Percentiles rank a stretch among this genome's conserved stretches.
Evolutionary conservation across 1,140 invertebrate species (phyloP).

Genomic region (Apocrypta bakeri): DNA sequence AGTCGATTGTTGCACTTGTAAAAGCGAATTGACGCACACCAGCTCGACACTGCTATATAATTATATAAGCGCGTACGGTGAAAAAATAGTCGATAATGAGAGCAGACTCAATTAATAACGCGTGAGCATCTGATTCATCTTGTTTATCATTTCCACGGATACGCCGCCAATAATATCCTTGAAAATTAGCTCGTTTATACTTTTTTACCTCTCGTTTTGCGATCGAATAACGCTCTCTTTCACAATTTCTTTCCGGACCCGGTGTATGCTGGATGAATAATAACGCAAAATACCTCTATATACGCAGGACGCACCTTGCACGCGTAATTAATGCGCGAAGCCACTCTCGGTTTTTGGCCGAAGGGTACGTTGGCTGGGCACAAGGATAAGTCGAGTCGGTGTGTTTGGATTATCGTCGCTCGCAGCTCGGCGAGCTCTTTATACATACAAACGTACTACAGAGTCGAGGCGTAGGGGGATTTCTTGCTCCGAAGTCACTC

Average conservation of each 20-base stretch:
- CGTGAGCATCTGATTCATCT: too few relatives aligned
- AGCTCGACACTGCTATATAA: too few relatives aligned
- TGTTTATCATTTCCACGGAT: background rate
- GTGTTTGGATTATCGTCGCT: constrained; percentile 34
- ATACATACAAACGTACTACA: background rate
- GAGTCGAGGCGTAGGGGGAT: constrained; percentile 18
- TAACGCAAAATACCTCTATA: constrained; percentile 25
- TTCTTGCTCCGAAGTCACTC: constrained; percentile 18
- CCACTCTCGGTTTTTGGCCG: constrained; percentile 10
- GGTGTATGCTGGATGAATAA: constrained; percentile 35
- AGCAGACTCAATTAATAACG: background rate
- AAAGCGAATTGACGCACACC: background rate
- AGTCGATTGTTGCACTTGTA: background rate
- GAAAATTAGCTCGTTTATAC: background rate
- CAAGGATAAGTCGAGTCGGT: constrained; percentile 10
- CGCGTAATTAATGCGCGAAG: constrained; percentile 44
- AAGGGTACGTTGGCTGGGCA: constrained; percentile 18
- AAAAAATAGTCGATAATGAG: background rate
- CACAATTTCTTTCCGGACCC: background rate
- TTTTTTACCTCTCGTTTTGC: background rate
- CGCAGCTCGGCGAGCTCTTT: background rate
- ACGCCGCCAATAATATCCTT: background rate
- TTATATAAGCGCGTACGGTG: too few relatives aligned
- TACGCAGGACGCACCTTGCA: background rate
- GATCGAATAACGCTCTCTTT: background rate